These are phyloP conservation scores for Melanargia galathea DNA, from an alignment of 2,888 invertebrate species.

Conservation along the genomic window DNA sequence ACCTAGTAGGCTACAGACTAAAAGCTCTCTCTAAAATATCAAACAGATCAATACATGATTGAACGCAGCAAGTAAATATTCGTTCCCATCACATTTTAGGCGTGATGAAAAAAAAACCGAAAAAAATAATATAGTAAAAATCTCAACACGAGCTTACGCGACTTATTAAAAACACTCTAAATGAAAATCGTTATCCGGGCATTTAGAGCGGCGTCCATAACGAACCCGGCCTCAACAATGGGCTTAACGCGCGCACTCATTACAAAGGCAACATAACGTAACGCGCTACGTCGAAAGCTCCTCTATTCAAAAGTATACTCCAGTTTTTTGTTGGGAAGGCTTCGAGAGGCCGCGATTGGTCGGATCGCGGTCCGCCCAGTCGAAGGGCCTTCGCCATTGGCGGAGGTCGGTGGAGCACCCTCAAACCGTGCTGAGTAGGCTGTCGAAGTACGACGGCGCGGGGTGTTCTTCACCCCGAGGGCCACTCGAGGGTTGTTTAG, in stretches of 20 bases:
- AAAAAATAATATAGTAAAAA: constrained; percentile 19
- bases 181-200: constrained; percentile 79
- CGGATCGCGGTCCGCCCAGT: constrained; percentile 67
- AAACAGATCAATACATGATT: neutral
- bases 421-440: constrained; percentile 78
- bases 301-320: constrained; percentile 81
- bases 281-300: constrained; percentile 79
- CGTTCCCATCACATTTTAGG: constrained; percentile 19
- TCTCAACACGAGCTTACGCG: constrained; percentile 71
- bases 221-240: constrained; percentile 79
- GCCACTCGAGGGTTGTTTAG: constrained; percentile 82
- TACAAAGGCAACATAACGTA: constrained; percentile 82
- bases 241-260: constrained; percentile 81
- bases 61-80: constrained; percentile 18
- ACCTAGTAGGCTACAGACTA: neutral
- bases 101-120: constrained; percentile 15
- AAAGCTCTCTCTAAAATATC: neutral
- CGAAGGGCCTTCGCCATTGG: constrained; percentile 63
- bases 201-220: constrained; percentile 79
- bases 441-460: constrained; percentile 79
- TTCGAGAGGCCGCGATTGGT: constrained; percentile 64
- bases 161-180: constrained; percentile 80
- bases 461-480: constrained; percentile 81
- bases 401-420: constrained; percentile 72
- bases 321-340: constrained; percentile 77